These are phyloP conservation scores for Andricus curvator DNA, from an alignment of 2,888 invertebrate species.

Conservation along the genomic window DNA sequence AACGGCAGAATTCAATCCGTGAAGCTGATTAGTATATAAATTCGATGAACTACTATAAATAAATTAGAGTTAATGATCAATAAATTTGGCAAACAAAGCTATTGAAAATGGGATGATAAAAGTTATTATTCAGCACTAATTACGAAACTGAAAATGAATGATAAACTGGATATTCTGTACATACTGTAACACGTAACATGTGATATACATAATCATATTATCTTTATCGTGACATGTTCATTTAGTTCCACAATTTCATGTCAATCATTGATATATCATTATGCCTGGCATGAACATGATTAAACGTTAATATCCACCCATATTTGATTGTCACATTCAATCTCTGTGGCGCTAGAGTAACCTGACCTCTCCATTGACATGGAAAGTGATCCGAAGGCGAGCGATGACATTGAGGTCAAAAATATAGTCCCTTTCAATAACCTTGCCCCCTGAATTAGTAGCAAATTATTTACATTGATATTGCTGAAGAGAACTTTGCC, in stretches of 20 bases:
- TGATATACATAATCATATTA: background rate
- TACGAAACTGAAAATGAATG: background rate
- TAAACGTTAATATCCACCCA: conserved; percentile 7
- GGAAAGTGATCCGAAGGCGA: conserved; percentile 6
- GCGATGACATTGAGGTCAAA: background rate
- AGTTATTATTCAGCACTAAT: background rate
- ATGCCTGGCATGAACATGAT: background rate
- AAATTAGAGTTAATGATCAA: no score
- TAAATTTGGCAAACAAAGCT: no score
- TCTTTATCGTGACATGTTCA: background rate
- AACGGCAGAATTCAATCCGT: no score
- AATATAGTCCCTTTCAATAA: conserved; percentile 5
- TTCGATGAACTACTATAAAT: no score
- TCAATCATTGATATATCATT: conserved; percentile 19
- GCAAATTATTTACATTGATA: background rate
- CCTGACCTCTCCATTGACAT: conserved; percentile 24
- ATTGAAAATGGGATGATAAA: background rate
- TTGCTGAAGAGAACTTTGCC: background rate
- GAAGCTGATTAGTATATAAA: no score
- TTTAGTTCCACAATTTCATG: background rate
- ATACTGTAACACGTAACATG: background rate
- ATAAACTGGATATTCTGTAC: background rate
- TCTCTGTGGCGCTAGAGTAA: background rate
- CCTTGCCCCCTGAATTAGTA: background rate
- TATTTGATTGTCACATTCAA: conserved; percentile 9